Conservation (phyloP, 2,888 invertebrate genomes). For the Eristalinus sepulchralis region DNA sequence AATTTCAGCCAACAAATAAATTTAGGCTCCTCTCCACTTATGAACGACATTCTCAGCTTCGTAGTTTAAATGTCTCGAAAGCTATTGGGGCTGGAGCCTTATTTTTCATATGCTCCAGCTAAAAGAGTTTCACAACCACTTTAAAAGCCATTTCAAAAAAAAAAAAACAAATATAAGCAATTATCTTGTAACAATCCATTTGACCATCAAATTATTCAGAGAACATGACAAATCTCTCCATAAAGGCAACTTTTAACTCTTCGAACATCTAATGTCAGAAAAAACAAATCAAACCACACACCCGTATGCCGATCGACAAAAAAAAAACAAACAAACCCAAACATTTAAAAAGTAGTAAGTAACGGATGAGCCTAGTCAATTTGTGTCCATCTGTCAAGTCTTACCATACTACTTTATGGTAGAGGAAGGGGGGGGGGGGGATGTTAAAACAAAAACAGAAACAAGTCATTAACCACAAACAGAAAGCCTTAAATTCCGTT, state of each 20-base stretch:
- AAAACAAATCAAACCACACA: background rate
- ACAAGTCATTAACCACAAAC: slow-evolving; percentile 13
- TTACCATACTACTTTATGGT: too few species aligned
- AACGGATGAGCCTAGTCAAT: background rate
- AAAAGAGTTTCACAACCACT: background rate
- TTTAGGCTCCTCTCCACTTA: too few species aligned
- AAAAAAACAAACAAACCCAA: background rate
- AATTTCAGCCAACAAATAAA: too few species aligned
- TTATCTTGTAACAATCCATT: background rate
- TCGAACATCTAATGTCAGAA: background rate
- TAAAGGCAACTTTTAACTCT: background rate
- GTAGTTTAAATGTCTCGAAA: too few species aligned
- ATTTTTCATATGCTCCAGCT: too few species aligned
- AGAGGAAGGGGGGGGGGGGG: too few species aligned
- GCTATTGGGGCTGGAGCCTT: too few species aligned
- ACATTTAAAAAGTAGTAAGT: background rate
- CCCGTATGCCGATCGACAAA: background rate
- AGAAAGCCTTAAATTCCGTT: background rate
- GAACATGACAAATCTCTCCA: background rate
- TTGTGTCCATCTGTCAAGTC: background rate
- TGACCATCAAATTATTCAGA: background rate
- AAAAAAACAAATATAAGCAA: background rate
- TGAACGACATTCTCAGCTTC: too few species aligned
- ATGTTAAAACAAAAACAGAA: background rate
- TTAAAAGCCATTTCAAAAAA: background rate